Evolutionary conservation across 1,140 invertebrate species (phyloP), one percentile per base, ranked within the genome.

Genomic region (Drosophila subobscura): DNA sequence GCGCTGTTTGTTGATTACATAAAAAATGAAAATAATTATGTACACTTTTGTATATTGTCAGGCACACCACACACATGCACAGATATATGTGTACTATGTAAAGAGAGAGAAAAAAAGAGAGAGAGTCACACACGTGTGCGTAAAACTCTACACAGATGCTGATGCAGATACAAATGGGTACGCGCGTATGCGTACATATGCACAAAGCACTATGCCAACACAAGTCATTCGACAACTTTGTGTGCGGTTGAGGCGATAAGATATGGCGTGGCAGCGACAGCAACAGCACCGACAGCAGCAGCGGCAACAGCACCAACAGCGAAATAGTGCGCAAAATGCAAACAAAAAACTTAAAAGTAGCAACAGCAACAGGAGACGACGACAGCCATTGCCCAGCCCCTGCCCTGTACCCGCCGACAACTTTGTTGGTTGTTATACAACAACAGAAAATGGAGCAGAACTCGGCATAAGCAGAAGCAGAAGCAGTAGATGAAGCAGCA

Each of bases 11-110:
- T 74, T 81, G 77, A 86, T 86, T 85, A 85, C 70, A 85, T 86
- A 85, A 85, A 86, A 85, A 86, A 85, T 77, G 50, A 86, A 77
- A 86, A 88, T 81, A 81, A 85, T 86, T 86, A 86, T 86, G 81
- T 77, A 74, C 50, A 58, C 46, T 60, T 67, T 57, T 79, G 29
- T 54, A 81, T 60, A 58, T 51, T 63, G 70, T 55, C 33, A 37
- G 33, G 33, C 33, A 37, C 10, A 4, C 5, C 33, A 37, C 33
- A 37, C 33, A 29, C 10, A 37, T 10, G 10, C 29, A 33, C 29
- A 33, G 7, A 33, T 2, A 33, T 3, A 37, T 20, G 16, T 20
- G 16, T 20, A 20, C 16, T 20, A 20, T 20, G 16, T 3, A 37
- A 0, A 10, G 3, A 37, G 1, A 4, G 33, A 37, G 1, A 37